A percentile compares a stretch with the other conserved stretches of the same genome.
These are phyloP conservation scores for Chaetops frenatus DNA, from an alignment of 2,113 vertebrate genomes.

Conservation along the genomic window DNA sequence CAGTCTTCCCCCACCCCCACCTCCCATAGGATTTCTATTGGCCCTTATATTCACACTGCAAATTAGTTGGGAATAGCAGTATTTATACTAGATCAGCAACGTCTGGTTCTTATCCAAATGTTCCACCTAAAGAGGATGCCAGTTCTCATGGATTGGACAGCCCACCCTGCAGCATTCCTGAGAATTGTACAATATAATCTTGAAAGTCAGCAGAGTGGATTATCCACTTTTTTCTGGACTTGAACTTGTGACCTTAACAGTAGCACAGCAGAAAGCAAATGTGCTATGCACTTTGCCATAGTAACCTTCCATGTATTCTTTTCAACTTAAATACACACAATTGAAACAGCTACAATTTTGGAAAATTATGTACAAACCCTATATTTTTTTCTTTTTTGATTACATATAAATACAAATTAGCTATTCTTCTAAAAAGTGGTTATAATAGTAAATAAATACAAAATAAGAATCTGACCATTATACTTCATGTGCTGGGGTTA, in stretches of 20 bases:
- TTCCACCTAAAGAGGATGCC: slow-evolving; percentile 69
- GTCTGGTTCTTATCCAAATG: slow-evolving; percentile 74
- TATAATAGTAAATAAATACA: slow-evolving; percentile 99
- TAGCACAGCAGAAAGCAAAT: slow-evolving; percentile 81
- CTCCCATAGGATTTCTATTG: slow-evolving; percentile 43
- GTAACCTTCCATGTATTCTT: slow-evolving; percentile 78
- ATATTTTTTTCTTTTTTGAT: slow-evolving; percentile 87
- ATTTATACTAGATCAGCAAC: slow-evolving; percentile 67
- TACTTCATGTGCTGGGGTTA: slow-evolving; percentile 99
- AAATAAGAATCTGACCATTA: slow-evolving; percentile 99
- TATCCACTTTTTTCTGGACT: slow-evolving; percentile 79
- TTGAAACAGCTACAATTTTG: slow-evolving; percentile 75
- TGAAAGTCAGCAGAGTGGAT: slow-evolving; percentile 83
- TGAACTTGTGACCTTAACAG: slow-evolving; percentile 83
- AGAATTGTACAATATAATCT: slow-evolving; percentile 83
- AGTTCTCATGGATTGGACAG: slow-evolving; percentile 75
- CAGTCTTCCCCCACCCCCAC: not conserved
- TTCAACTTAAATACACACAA: slow-evolving; percentile 83
- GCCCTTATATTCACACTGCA: slow-evolving; percentile 57
- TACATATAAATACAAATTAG: slow-evolving; percentile 99
- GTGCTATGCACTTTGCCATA: slow-evolving; percentile 79
- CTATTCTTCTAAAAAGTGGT: slow-evolving; percentile 99
- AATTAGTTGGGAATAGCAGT: slow-evolving; percentile 45
- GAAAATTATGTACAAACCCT: slow-evolving; percentile 86
- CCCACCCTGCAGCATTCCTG: slow-evolving; percentile 80